Evolutionary conservation across 2,797 vertebrate genomes (phyloP), one percentile per base, ranked within the genome.

Genomic region (Diplodus puntazzo): DNA sequence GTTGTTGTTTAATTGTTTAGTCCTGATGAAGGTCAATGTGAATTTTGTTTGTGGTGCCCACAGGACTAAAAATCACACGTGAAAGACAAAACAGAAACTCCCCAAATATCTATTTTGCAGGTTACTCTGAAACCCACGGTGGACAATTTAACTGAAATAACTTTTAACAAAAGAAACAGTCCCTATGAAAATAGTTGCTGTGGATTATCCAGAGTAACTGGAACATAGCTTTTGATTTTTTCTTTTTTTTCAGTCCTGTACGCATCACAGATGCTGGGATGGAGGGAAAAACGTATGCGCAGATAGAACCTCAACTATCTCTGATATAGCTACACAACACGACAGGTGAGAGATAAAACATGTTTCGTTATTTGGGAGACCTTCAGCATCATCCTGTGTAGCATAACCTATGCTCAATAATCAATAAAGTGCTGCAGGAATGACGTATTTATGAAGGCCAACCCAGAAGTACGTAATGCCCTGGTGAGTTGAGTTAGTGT

Each of bases 171-270:
- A 67, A 10, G 18, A 23, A 52, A 46, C 10, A 34, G 4, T 34
- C 30, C 6, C 16, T 21, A 23, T 59, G 21, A 45, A 72, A 66
- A 63, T n/a, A 34, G 23, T 74, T 4, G 9, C 34, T 17, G 30
- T 42, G 54, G 13, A 65, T 52, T n/a, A 54, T 12, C 1, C 0
- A 1, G 1, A 45, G 34, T 10, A 34, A 27, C 43, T 17, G 13
- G 3, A 25, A 46, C 12, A 9, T n/a, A 20, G 10, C 16, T 48
- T 27, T 13, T 39, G 12, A 45, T 3, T 0, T 25, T 5, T 0
- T n/a, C n/a, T 25, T 39, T 59, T 39, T 57, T 66, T 73, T 75
- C 11, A 69, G 48, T 49, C 52, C 43, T 55, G 4, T 34, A 25
- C 67, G 13, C 50, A 58, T 5, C 55, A 61, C 3, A 60, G 61